Evolutionary conservation across 2,888 invertebrate species (phyloP).

Genomic region (Hyles lineata): DNA sequence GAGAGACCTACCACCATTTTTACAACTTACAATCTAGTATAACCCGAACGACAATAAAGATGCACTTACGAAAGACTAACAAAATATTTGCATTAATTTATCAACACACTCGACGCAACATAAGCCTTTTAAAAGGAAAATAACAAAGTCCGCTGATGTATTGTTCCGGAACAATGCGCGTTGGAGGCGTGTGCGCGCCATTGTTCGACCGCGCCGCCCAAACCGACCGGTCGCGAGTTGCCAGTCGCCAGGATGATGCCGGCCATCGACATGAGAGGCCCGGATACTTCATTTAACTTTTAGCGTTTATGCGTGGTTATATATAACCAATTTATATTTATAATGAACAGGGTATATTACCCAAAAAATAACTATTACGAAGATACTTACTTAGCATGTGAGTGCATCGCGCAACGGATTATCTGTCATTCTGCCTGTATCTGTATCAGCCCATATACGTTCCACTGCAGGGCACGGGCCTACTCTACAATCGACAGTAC

Average conservation of each 20-base stretch:
- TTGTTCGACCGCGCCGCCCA: constrained; percentile 70
- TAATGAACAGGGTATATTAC: too few relatives aligned
- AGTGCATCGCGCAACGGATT: too few relatives aligned
- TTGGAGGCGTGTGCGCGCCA: constrained; percentile 53
- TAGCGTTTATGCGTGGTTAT: neutral
- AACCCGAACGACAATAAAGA: neutral
- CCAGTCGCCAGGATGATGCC: neutral
- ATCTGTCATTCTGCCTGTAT: too few relatives aligned
- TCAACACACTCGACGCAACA: constrained; percentile 33
- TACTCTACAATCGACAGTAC: too few relatives aligned
- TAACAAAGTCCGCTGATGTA: constrained; percentile 44
- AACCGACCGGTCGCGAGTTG: constrained; percentile 71
- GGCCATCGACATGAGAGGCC: neutral
- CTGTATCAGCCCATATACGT: too few relatives aligned
- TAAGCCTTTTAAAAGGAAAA: neutral
- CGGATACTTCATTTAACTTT: neutral
- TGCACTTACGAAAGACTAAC: neutral
- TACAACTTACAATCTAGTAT: too few relatives aligned
- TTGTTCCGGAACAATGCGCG: constrained; percentile 55
- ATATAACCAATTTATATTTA: too few relatives aligned
- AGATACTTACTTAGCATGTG: too few relatives aligned
- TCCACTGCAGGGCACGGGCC: too few relatives aligned
- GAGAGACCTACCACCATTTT: too few relatives aligned
- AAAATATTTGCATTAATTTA: constrained; percentile 32
- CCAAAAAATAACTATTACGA: neutral